Percentiles rank a stretch among this genome's conserved stretches.
Conservation (phyloP, 2,113 vertebrate genomes). For the Pithys albifrons region DNA sequence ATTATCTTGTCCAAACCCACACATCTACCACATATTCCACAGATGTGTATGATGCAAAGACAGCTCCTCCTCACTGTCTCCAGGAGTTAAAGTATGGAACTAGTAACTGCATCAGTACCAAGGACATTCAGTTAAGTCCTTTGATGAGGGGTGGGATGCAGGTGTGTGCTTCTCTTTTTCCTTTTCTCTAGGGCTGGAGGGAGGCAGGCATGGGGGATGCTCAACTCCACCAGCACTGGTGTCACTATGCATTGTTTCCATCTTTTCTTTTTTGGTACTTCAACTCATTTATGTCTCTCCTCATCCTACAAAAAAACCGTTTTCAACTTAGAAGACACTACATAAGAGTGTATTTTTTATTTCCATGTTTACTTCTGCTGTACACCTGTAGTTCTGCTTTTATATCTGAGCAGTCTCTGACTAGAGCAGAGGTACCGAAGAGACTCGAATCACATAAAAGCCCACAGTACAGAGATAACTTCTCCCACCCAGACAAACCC, state of each 20-base stretch:
- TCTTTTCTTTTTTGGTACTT: neutral
- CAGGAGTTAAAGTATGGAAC: neutral
- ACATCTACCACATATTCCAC: neutral
- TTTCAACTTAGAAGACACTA: neutral
- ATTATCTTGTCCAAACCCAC: neutral
- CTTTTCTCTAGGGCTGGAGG: neutral
- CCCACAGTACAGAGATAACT: neutral
- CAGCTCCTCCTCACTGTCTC: neutral
- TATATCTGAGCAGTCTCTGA: neutral
- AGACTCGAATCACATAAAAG: neutral
- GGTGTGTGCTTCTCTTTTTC: neutral
- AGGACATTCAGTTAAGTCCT: neutral
- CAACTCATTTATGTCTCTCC: neutral
- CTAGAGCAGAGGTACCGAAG: neutral
- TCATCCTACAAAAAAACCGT: neutral
- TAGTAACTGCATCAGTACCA: neutral
- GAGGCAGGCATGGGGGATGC: neutral
- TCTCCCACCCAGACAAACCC: neutral
- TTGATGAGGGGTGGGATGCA: neutral
- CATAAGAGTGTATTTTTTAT: neutral
- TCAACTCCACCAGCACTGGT: neutral
- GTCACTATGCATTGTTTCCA: neutral
- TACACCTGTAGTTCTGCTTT: neutral
- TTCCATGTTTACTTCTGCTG: neutral
- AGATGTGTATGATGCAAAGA: neutral